Percentiles rank a stretch among this genome's conserved stretches.
These are phyloP conservation scores for Plebejus melissa DNA, from an alignment of 2,888 invertebrate genomes.

Conservation along the genomic window DNA sequence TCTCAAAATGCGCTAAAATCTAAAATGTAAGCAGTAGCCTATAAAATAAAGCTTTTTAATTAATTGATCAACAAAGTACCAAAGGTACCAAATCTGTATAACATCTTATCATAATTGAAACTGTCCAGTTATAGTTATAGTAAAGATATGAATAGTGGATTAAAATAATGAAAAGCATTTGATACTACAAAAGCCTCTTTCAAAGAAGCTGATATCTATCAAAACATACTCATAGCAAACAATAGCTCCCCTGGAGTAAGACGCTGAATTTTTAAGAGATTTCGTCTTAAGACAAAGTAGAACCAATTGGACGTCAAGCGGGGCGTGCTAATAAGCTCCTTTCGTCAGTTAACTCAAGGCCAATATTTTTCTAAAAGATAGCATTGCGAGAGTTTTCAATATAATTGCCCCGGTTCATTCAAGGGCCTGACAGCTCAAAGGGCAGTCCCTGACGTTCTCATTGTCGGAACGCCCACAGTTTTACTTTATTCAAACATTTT, in stretches of 20 bases:
- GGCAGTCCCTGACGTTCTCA: slow-evolving; percentile 70
- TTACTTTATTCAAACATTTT: slow-evolving; percentile 73
- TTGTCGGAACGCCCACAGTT: slow-evolving; percentile 73
- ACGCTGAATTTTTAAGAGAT: slow-evolving; percentile 14
- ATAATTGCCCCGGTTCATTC: slow-evolving; percentile 78
- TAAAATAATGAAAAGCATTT: not conserved
- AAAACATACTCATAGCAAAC: not conserved
- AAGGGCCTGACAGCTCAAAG: slow-evolving; percentile 76
- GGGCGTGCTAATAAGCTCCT: slow-evolving; percentile 72
- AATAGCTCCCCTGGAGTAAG: not conserved
- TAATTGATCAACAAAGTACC: no score
- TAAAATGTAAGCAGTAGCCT: not conserved
- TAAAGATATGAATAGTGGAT: not conserved
- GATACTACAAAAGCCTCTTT: not conserved
- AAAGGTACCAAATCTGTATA: no score
- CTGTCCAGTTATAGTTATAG: no score
- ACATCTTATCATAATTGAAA: no score
- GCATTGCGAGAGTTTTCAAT: slow-evolving; percentile 73
- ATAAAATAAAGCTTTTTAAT: no score
- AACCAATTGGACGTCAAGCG: slow-evolving; percentile 47
- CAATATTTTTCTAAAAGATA: slow-evolving; percentile 72
- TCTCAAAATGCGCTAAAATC: not conserved
- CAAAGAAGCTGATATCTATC: not conserved
- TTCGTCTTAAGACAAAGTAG: slow-evolving; percentile 36
- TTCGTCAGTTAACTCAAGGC: slow-evolving; percentile 63